phyloP scores from a whole-genome alignment of 2,888 invertebrate species.

The Tholera decimalis region DNA sequence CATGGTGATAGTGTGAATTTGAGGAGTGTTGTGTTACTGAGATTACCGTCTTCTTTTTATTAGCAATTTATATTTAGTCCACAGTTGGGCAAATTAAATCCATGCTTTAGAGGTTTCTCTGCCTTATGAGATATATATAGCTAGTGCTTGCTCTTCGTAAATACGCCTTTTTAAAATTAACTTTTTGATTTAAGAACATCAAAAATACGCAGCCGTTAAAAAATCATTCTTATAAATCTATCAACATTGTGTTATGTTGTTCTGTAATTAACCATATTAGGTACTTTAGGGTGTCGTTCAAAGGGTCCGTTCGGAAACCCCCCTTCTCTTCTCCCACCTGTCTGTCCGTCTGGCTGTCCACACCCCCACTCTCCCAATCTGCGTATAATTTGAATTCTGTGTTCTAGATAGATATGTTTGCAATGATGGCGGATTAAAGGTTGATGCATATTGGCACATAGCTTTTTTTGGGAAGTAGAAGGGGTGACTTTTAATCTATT shows the following conservation, averaged over 20 bases:
- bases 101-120: no score
- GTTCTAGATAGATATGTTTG: conserved; percentile 13
- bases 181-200: no score
- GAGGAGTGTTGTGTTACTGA: no score
- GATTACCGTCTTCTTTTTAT: no score
- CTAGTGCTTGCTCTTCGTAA: no score
- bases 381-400: conserved; percentile 51
- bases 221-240: not conserved
- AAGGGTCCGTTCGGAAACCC: conserved; percentile 36
- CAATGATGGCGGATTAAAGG: conserved; percentile 33
- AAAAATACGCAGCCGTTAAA: not conserved
- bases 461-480: not conserved
- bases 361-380: conserved; percentile 37
- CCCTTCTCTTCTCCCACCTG: not conserved
- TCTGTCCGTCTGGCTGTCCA: conserved; percentile 48
- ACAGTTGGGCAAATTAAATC: no score
- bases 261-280: conserved; percentile 54
- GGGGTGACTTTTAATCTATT: not conserved
- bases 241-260: conserved; percentile 40
- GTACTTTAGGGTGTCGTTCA: conserved; percentile 32
- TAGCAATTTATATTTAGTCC: no score
- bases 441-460: conserved; percentile 18
- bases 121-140: not conserved
- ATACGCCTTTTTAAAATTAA: no score
- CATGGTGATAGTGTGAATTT: no score